A percentile compares a stretch with the other conserved stretches of the same genome.
phyloP scores from a whole-genome alignment of 2,113 vertebrate species.

The Vireo altiloquus region DNA sequence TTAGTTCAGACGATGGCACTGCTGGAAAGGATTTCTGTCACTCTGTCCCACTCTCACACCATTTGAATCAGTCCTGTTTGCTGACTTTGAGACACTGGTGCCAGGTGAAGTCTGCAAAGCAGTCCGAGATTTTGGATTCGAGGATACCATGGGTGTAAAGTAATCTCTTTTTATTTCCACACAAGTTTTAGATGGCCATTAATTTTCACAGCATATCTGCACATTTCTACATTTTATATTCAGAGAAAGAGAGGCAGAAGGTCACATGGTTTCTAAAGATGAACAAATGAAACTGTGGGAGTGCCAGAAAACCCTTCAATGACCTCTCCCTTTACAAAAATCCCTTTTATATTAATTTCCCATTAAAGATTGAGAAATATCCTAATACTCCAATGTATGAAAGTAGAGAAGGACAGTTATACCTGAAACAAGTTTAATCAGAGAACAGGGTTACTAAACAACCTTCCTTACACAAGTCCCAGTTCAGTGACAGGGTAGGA shows the following conservation, averaged over 20 bases:
- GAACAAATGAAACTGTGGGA: background rate
- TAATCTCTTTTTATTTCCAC: background rate
- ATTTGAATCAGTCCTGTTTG: background rate
- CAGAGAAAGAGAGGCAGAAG: background rate
- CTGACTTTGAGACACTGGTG: background rate
- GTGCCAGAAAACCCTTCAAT: background rate
- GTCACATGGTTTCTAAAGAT: background rate
- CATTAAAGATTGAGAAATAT: background rate
- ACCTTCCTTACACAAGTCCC: background rate
- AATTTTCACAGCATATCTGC: background rate
- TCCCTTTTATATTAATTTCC: background rate
- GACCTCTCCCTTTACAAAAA: background rate
- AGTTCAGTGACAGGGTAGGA: background rate
- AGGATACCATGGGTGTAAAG: background rate
- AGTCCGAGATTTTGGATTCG: background rate
- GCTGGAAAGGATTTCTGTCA: background rate
- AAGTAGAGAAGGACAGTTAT: background rate
- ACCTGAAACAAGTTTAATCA: background rate
- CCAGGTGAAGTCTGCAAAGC: background rate
- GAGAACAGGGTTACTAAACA: background rate
- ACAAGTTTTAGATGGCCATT: background rate
- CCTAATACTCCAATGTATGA: background rate
- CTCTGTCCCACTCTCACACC: background rate
- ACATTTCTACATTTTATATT: background rate
- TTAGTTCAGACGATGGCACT: background rate